phyloP scores from a whole-genome alignment of 2,888 invertebrate species.

The Microctonus aethiopoides region DNA sequence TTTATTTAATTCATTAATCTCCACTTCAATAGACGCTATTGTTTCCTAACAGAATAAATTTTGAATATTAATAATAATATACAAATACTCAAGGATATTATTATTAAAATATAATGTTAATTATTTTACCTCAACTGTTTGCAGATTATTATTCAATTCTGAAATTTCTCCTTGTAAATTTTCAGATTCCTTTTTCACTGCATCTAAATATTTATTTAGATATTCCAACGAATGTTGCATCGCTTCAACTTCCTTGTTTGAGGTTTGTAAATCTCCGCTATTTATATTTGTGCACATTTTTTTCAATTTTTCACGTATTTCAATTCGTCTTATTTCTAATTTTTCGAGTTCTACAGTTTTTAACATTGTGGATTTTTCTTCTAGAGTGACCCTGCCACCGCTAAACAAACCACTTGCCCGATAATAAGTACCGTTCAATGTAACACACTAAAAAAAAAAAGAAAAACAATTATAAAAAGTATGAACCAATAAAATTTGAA shows the following conservation, averaged over 20 bases:
- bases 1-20: slow-evolving; percentile 85
- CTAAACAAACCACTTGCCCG: slow-evolving; percentile 97
- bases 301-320: slow-evolving; percentile 17
- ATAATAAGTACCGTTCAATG: slow-evolving; percentile 96
- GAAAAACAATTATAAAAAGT: slow-evolving; percentile 29
- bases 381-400: slow-evolving; percentile 77
- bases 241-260: background rate
- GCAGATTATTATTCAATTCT: slow-evolving; percentile 68
- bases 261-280: background rate
- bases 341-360: slow-evolving; percentile 67
- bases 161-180: slow-evolving; percentile 60
- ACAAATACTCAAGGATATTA: background rate
- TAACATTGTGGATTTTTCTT: slow-evolving; percentile 95
- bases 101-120: background rate
- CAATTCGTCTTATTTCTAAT: background rate
- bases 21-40: slow-evolving; percentile 65
- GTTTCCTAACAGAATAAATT: slow-evolving; percentile 53
- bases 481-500: background rate
- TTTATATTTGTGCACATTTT: background rate
- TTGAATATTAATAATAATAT: slow-evolving; percentile 69
- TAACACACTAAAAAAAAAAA: slow-evolving; percentile 77
- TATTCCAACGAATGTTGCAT: slow-evolving; percentile 69
- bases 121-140: background rate
- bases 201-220: background rate
- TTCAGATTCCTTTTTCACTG: background rate